Evolutionary conservation across 35 echinoderm and acorn worm species (phyloP).

Genomic region (Hemicentrotus pulcherrimus): DNA sequence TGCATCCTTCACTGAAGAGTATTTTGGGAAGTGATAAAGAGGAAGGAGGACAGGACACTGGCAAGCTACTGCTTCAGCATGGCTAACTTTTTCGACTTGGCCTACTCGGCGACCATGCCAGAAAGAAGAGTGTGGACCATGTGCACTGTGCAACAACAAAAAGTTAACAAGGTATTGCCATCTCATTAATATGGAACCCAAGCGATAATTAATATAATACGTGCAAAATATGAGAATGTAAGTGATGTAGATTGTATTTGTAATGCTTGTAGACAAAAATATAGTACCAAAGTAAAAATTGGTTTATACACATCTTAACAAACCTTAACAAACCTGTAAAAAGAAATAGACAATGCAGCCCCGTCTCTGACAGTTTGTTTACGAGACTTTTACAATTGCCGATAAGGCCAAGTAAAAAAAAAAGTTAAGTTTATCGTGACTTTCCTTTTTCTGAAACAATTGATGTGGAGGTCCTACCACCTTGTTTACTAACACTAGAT

Average conservation of each 20-base stretch:
- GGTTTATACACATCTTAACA: background rate
- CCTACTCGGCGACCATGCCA: background rate
- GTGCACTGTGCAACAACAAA: constrained; percentile 9
- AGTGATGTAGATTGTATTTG: constrained; percentile 30
- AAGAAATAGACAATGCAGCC: too few relatives aligned
- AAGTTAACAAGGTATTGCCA: background rate
- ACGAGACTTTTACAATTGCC: too few relatives aligned
- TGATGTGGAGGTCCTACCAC: too few relatives aligned
- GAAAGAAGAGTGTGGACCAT: constrained; percentile 10
- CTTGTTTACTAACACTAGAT: too few relatives aligned
- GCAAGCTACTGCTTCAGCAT: too few relatives aligned
- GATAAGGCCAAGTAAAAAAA: too few relatives aligned
- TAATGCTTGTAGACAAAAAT: constrained; percentile 42
- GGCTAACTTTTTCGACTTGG: too few relatives aligned
- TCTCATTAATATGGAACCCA: background rate
- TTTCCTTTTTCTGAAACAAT: too few relatives aligned
- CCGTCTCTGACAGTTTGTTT: too few relatives aligned
- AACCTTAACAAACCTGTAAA: background rate
- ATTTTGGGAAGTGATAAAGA: background rate
- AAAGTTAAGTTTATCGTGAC: too few relatives aligned
- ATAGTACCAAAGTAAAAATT: background rate
- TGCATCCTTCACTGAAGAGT: too few relatives aligned
- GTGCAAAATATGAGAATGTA: background rate
- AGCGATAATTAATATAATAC: background rate
- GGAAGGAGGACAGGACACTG: background rate